A percentile compares a stretch with the other conserved stretches of the same genome.
Evolutionary conservation across 2,113 vertebrate genomes (phyloP).

Genomic region (Rhadina sibilatrix): DNA sequence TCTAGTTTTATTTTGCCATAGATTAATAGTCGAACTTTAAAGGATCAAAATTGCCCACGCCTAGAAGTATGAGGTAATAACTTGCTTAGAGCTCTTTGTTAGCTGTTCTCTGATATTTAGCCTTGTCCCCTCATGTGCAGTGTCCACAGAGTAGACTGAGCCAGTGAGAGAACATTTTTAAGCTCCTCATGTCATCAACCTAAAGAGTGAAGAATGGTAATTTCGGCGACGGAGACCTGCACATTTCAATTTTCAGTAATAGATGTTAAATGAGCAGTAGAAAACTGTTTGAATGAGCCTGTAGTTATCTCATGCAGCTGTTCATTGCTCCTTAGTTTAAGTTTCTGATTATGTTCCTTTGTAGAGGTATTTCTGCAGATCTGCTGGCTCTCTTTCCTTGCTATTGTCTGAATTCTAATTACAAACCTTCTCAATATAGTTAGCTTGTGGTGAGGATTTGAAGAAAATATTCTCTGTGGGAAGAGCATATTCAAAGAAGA

Average conservation of each 20-base stretch:
- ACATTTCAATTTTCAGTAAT: constrained; percentile 22
- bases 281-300: constrained; percentile 18
- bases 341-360: constrained; percentile 38
- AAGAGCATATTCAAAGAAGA: background rate
- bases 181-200: background rate
- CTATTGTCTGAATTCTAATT: constrained; percentile 41
- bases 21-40: background rate
- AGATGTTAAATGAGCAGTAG: constrained; percentile 30
- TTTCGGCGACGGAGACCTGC: background rate
- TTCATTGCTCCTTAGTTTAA: constrained; percentile 42
- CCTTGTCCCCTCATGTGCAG: background rate
- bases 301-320: constrained; percentile 11
- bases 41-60: background rate
- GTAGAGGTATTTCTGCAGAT: constrained; percentile 22
- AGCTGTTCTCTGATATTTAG: background rate
- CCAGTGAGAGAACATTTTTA: background rate
- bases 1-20: background rate
- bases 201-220: background rate
- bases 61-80: background rate
- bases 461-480: background rate
- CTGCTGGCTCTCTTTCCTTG: background rate
- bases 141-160: background rate
- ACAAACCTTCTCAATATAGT: background rate
- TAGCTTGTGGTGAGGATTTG: background rate
- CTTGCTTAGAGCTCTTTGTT: background rate